Conservation (phyloP, 2,888 invertebrate species). For the Fissipunctia ypsillon region DNA sequence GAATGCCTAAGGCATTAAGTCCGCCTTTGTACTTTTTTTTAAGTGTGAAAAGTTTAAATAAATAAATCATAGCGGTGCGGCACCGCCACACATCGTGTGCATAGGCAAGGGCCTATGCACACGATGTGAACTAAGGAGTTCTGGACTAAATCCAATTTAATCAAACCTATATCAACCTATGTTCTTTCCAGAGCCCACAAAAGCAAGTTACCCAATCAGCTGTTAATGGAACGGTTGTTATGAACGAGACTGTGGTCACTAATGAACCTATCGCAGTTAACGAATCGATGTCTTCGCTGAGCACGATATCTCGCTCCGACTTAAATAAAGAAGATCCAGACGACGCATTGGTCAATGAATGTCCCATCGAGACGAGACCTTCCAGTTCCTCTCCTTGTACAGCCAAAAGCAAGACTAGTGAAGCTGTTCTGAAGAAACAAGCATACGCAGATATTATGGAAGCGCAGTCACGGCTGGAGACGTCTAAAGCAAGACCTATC, state of each 20-base stretch:
- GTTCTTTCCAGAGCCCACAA: constrained; percentile 75
- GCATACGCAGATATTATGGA: constrained; percentile 69
- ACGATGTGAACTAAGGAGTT: no score
- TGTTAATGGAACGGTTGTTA: constrained; percentile 18
- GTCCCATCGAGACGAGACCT: constrained; percentile 61
- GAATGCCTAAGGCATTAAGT: no score
- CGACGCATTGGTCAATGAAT: constrained; percentile 47
- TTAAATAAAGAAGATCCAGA: constrained; percentile 70
- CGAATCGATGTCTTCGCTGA: constrained; percentile 75
- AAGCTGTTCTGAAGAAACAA: constrained; percentile 74
- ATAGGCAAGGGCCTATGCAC: no score
- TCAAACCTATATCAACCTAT: no score
- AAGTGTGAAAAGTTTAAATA: no score
- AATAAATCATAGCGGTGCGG: no score
- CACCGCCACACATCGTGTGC: no score
- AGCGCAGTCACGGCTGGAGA: constrained; percentile 71
- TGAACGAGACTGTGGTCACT: constrained; percentile 31
- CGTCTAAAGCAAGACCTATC: constrained; percentile 82
- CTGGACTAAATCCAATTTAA: not conserved
- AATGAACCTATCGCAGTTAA: constrained; percentile 65
- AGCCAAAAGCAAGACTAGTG: constrained; percentile 63
- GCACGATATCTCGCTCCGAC: constrained; percentile 73
- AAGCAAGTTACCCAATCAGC: constrained; percentile 70
- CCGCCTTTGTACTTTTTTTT: no score
- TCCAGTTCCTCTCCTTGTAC: constrained; percentile 68